A percentile compares a stretch with the other conserved stretches of the same genome.
phyloP scores from a whole-genome alignment of 64 coral and sea anemone genomes.

The Platygyra sinensis region DNA sequence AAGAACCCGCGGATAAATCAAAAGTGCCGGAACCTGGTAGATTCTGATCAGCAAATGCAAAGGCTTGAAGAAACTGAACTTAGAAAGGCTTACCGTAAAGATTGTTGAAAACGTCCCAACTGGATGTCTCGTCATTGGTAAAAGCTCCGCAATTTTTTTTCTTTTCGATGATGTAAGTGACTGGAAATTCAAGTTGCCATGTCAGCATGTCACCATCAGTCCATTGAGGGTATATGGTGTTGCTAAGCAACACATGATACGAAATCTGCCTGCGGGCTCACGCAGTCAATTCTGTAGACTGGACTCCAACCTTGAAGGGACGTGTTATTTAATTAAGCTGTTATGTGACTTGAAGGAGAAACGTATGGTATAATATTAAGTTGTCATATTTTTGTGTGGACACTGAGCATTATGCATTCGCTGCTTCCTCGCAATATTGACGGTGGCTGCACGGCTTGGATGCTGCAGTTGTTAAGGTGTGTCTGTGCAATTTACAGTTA shows the following conservation, averaged over 20 bases:
- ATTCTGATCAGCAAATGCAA: too few species aligned
- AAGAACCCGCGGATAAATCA: too few species aligned
- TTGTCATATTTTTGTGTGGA: neutral
- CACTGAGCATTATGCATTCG: neutral
- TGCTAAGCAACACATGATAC: neutral
- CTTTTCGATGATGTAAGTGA: too few species aligned
- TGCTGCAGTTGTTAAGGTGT: slow-evolving; percentile 40
- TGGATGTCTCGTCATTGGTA: too few species aligned
- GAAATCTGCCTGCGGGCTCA: neutral
- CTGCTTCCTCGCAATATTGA: slow-evolving; percentile 15
- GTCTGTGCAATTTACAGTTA: neutral
- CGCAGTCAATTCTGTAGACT: neutral
- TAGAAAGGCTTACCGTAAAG: too few species aligned
- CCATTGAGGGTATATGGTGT: neutral
- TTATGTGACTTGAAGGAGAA: neutral
- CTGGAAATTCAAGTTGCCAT: neutral
- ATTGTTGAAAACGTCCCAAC: too few species aligned
- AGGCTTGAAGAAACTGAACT: too few species aligned
- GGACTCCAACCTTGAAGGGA: neutral
- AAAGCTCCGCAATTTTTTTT: too few species aligned
- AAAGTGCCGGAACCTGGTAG: too few species aligned
- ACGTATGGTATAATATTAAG: neutral
- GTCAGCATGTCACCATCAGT: neutral
- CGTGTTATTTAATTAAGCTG: neutral
- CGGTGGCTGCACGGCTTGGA: slow-evolving; percentile 30